A percentile compares a stretch with the other conserved stretches of the same genome.
Conservation (phyloP, 1,140 invertebrate species). For the Anagrus nilaparvatae region DNA sequence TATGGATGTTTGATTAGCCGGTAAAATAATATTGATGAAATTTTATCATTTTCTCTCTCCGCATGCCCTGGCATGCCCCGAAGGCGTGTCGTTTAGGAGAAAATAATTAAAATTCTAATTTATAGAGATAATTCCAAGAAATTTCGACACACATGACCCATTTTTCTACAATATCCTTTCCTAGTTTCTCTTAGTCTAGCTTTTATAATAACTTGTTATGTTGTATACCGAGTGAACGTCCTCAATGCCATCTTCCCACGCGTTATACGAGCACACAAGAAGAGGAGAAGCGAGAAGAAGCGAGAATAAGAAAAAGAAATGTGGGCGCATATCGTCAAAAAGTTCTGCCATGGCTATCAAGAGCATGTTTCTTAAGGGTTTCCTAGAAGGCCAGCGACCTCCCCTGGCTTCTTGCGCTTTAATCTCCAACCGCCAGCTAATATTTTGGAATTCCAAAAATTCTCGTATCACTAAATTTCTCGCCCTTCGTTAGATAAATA, state of each 20-base stretch:
- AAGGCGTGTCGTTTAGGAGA: no score
- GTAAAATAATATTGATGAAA: no score
- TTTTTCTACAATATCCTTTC: constrained; percentile 4
- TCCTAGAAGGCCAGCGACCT: constrained; percentile 40
- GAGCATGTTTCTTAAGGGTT: constrained; percentile 41
- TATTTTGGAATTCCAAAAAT: constrained; percentile 5
- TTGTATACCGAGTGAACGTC: constrained; percentile 19
- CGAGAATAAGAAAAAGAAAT: constrained; percentile 21
- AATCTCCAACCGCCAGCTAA: constrained; percentile 6
- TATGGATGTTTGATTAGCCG: no score
- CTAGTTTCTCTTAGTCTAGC: neutral
- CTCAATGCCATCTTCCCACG: constrained; percentile 23
- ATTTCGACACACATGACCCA: no score
- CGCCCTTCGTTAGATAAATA: constrained; percentile 16
- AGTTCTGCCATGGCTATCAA: no score
- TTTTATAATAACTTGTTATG: no score
- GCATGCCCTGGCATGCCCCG: no score
- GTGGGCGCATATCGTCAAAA: no score
- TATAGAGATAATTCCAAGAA: no score
- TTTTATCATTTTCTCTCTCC: no score
- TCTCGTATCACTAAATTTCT: constrained; percentile 3
- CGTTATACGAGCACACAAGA: constrained; percentile 14
- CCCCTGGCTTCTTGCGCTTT: constrained; percentile 25
- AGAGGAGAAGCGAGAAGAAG: constrained; percentile 10
- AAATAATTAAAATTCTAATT: no score